phyloP scores from a whole-genome alignment of 2,113 vertebrate genomes.

The Ovis canadensis region DNA sequence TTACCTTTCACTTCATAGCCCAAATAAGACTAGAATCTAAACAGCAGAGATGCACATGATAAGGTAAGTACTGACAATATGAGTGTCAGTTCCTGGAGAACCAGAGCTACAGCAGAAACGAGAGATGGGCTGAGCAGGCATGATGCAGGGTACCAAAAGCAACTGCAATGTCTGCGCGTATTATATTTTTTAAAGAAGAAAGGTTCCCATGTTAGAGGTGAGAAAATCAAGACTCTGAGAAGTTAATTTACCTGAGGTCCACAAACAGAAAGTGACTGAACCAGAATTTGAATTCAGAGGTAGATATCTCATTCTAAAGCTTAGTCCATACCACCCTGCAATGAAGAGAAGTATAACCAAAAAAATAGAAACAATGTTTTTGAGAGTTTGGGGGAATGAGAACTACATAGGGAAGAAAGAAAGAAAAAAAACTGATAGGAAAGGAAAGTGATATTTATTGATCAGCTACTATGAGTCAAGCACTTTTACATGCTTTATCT shows the following conservation, averaged over 20 bases:
- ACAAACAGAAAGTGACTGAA: neutral
- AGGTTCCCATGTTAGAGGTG: neutral
- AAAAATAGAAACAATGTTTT: neutral
- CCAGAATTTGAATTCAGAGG: neutral
- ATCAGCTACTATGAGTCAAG: neutral
- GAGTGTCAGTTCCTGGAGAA: neutral
- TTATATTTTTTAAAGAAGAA: neutral
- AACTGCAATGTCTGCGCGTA: neutral
- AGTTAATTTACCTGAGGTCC: neutral
- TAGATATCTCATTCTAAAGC: neutral
- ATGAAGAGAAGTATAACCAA: neutral
- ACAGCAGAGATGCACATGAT: neutral
- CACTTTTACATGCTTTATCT: neutral
- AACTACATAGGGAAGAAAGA: neutral
- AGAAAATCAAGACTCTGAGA: neutral
- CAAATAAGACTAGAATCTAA: neutral
- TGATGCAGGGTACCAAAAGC: neutral
- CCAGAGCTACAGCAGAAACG: neutral
- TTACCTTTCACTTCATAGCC: neutral
- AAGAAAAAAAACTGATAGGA: neutral
- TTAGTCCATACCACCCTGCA: neutral
- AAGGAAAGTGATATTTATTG: neutral
- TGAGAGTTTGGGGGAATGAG: neutral
- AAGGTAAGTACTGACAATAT: neutral
- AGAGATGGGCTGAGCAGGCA: neutral